Evolutionary conservation across 2,113 vertebrate species (phyloP).

Genomic region (Ctenodactylus gundi): DNA sequence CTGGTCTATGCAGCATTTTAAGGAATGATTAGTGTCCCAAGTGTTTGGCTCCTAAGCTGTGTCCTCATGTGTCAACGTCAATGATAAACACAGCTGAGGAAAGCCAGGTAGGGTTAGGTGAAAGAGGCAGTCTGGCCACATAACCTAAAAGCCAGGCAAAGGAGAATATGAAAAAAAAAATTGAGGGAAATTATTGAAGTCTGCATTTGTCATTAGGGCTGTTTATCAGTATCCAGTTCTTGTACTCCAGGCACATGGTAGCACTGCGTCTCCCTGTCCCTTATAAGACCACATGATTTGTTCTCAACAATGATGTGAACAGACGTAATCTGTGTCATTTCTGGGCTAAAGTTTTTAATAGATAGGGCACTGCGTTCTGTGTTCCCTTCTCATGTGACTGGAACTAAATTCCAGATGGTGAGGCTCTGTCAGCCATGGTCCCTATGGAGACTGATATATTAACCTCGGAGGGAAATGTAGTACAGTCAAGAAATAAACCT

Average conservation of each 20-base stretch:
- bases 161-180: background rate
- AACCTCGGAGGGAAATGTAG: background rate
- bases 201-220: background rate
- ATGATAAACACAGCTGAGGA: background rate
- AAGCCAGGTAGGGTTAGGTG: background rate
- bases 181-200: background rate
- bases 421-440: background rate
- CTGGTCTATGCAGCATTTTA: conserved; percentile 51
- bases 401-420: conserved; percentile 5
- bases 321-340: conserved; percentile 35
- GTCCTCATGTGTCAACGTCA: background rate
- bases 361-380: background rate
- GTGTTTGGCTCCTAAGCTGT: conserved; percentile 21
- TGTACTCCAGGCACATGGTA: background rate
- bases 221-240: conserved; percentile 16
- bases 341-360: background rate
- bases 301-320: background rate
- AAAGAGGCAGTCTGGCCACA: background rate
- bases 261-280: background rate
- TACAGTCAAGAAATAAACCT: background rate
- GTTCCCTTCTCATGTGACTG: background rate
- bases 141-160: conserved; percentile 6
- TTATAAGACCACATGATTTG: background rate
- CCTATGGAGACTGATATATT: background rate
- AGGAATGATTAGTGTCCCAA: conserved; percentile 28